A percentile compares a stretch with the other conserved stretches of the same genome.
Conservation (phyloP, 92 coral and sea anemone species). For the Porites rus region DNA sequence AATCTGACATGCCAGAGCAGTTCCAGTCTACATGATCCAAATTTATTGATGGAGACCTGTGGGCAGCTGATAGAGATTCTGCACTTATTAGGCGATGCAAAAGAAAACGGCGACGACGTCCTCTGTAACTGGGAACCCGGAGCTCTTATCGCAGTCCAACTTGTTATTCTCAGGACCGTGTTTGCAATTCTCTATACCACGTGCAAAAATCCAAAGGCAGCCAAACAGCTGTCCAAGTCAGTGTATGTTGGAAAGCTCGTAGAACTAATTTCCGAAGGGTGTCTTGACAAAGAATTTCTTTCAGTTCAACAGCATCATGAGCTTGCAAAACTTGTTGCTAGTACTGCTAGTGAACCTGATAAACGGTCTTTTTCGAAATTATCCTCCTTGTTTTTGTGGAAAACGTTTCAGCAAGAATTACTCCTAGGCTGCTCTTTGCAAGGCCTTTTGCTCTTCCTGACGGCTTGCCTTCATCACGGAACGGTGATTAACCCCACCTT, state of each 20-base stretch:
- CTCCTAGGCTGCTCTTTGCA: conserved; percentile 60
- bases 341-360: neutral
- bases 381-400: conserved; percentile 50
- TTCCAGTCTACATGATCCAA: conserved; percentile 52
- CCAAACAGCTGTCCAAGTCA: conserved; percentile 73
- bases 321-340: conserved; percentile 23
- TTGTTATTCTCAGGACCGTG: conserved; percentile 62
- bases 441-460: conserved; percentile 66
- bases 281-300: conserved; percentile 38
- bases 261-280: conserved; percentile 47
- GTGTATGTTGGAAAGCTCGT: conserved; percentile 61
- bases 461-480: conserved; percentile 74
- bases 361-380: neutral
- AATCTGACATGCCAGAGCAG: conserved; percentile 71
- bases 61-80: conserved; percentile 78
- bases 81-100: conserved; percentile 26
- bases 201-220: conserved; percentile 70
- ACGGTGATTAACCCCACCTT: conserved; percentile 72
- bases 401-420: conserved; percentile 60
- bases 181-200: conserved; percentile 64
- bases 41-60: conserved; percentile 55
- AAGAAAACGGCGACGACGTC: conserved; percentile 34
- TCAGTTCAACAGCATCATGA: conserved; percentile 20
- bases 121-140: conserved; percentile 70
- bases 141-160: conserved; percentile 59